Conservation (phyloP, 2,797 vertebrate genomes). For the Premnoplex brunnescens region DNA sequence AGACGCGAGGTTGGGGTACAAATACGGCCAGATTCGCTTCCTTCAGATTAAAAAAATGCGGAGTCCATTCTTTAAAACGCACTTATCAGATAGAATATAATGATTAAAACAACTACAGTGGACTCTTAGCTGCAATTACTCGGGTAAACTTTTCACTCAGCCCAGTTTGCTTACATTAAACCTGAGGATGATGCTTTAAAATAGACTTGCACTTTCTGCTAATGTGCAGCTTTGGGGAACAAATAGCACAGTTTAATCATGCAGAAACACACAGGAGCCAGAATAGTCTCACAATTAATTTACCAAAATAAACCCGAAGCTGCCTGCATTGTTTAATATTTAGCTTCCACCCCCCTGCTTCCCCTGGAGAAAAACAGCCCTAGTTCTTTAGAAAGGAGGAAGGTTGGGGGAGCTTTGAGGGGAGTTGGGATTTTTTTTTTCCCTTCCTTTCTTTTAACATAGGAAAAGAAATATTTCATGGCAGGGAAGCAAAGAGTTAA, state of each 20-base stretch:
- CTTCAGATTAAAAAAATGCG: constrained; percentile 66
- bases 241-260: constrained; percentile 45
- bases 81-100: constrained; percentile 56
- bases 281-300: constrained; percentile 55
- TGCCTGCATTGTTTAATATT: constrained; percentile 62
- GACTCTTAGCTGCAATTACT: constrained; percentile 49
- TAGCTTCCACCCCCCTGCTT: constrained; percentile 42
- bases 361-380: constrained; percentile 38
- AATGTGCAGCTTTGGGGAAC: constrained; percentile 40
- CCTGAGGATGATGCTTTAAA: constrained; percentile 40
- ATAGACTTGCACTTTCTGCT: constrained; percentile 28
- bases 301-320: constrained; percentile 58
- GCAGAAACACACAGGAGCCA: constrained; percentile 43
- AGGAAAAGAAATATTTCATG: background rate
- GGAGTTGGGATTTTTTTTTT: background rate
- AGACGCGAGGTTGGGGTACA: constrained; percentile 56
- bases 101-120: constrained; percentile 52
- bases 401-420: background rate
- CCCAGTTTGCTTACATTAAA: constrained; percentile 49
- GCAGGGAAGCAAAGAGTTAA: constrained; percentile 27
- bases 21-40: constrained; percentile 50
- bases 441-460: background rate
- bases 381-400: constrained; percentile 3
- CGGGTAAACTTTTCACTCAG: constrained; percentile 54
- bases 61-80: constrained; percentile 41